phyloP scores from a whole-genome alignment of 2,113 vertebrate species.

The Echinops telfairi region DNA sequence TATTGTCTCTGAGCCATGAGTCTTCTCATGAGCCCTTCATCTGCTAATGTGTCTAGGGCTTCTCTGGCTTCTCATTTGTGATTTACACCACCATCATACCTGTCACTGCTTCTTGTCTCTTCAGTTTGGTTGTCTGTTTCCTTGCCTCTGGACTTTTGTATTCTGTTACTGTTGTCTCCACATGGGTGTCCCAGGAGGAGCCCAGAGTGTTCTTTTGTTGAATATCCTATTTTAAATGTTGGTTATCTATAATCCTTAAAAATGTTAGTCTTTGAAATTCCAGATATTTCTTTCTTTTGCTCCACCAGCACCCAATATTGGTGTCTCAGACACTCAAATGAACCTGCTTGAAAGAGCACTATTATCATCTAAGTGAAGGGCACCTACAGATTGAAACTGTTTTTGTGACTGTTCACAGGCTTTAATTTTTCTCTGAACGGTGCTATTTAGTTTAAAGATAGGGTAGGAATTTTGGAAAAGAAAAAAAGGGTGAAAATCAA shows the following conservation, averaged over 20 bases:
- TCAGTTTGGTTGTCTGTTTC: not conserved
- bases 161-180: not conserved
- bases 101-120: not conserved
- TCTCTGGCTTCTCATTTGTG: not conserved
- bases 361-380: not conserved
- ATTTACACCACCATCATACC: not conserved
- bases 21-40: not conserved
- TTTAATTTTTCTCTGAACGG: not conserved
- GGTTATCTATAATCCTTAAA: not conserved
- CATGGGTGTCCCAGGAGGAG: not conserved
- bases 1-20: not conserved
- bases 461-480: not conserved
- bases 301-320: not conserved
- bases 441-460: not conserved
- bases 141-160: not conserved
- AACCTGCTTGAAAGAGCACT: not conserved
- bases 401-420: not conserved
- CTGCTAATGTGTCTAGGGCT: not conserved
- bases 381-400: not conserved
- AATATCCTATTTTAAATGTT: not conserved
- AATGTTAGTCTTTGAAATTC: constrained; percentile 63
- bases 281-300: not conserved
- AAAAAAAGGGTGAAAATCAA: not conserved
- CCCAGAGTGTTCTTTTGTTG: not conserved
- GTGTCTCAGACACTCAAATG: not conserved